Base-by-base conservation (phyloP, 2,888 invertebrate species). In the Saturnia japonica region DNA sequence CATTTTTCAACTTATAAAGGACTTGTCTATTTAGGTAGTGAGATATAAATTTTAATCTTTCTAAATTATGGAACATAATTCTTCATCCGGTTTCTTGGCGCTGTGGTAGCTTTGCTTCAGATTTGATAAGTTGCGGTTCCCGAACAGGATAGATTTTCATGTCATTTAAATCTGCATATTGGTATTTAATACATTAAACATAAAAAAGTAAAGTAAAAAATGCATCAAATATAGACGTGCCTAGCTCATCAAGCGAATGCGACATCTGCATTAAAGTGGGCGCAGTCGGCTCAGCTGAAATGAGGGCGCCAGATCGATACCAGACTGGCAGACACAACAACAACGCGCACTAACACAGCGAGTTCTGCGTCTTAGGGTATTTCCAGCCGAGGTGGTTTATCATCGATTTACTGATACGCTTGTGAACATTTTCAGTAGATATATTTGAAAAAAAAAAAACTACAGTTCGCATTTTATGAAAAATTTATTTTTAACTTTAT, bases 231-330 rank as follows among this genome's bases (percentile, higher is more conserved):
- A 60, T 6, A 60, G 14, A 64, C 40, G 82, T 83, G 83, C 78
- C 68, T 25, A 64, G 1, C 83, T 80, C 81, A 81, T 83, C 84
- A 82, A 83, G 82, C 81, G 78, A 81, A 76, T 78, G 79, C 79
- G 84, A 84, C 82, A 83, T 87, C 86, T 82, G 77, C 79, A 79
- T 77, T 76, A 75, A 81, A 82, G 81, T 85, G 87, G 88, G 88
- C 89, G 87, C 88, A 89, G 89, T 86, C 86, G 89, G 88, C 86
- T 84, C 81, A 81, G 74, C 83, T 83, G 88, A 88, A 92, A 91
- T 81, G 93, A 91, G 94, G 94, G 91, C 94, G 93, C 85, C 91
- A 87, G 94, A 94, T 95, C 95, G 94, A 95, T 95, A 85, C 87
- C 89, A 95, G 94, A 94, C 95, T 82, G 84, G 85, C 85, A 91